Conservation (phyloP, 2,888 invertebrate species). For the Eurytoma californica region DNA sequence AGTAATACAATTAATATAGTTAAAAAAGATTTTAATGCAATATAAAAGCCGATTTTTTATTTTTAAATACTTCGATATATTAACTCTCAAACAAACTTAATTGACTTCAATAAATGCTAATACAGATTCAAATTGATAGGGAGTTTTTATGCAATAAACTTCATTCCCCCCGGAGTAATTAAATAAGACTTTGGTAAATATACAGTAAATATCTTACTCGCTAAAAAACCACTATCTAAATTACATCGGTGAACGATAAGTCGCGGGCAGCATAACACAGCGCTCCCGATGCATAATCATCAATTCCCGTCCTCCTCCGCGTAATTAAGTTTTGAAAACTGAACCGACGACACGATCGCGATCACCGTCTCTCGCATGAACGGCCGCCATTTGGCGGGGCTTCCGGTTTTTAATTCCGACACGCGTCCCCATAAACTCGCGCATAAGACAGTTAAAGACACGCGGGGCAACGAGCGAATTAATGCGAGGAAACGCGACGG, state of each 20-base stretch:
- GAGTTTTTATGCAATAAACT: not conserved
- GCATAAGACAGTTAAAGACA: conserved; percentile 37
- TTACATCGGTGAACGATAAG: conserved; percentile 6
- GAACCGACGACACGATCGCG: conserved; percentile 21
- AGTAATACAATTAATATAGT: not conserved
- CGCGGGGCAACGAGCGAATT: conserved; percentile 14
- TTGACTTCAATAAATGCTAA: too few species aligned
- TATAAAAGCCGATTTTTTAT: not conserved
- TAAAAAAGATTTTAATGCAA: not conserved
- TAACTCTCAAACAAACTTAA: too few species aligned
- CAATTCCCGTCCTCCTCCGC: conserved; percentile 4
- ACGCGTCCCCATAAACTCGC: conserved; percentile 58
- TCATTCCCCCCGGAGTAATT: not conserved
- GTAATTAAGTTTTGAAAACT: conserved; percentile 33
- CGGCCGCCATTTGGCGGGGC: conserved; percentile 57
- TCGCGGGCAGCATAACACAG: not conserved
- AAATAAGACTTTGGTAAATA: not conserved
- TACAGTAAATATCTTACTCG: not conserved
- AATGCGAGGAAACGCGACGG: conserved; percentile 11
- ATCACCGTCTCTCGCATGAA: conserved; percentile 55
- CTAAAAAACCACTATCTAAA: conserved; percentile 11
- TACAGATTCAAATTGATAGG: too few species aligned
- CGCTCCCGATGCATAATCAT: conserved; percentile 11
- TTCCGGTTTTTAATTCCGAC: conserved; percentile 65
- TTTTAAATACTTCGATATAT: too few species aligned